Evolutionary conservation across 30 jellyfish, hydroid and myxozoan species (phyloP).

Genomic region (Hydra vulgaris): DNA sequence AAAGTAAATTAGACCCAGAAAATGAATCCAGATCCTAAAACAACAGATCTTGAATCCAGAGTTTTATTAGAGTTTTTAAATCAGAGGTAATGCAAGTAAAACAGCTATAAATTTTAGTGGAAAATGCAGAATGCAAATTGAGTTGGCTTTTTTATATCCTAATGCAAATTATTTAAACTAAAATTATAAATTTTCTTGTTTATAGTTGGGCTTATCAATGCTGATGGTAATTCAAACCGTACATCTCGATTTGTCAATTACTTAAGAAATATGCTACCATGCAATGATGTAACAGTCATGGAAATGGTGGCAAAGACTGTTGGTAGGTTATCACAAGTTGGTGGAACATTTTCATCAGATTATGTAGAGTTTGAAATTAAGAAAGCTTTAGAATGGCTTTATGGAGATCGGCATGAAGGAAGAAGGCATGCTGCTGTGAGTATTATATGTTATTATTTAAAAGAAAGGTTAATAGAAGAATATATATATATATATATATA

Average conservation of each 20-base stretch:
- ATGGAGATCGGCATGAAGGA: constrained; percentile 81
- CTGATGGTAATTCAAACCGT: constrained; percentile 84
- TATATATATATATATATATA: no score
- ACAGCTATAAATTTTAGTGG: no score
- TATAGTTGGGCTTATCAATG: constrained; percentile 71
- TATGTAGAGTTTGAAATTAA: constrained; percentile 90
- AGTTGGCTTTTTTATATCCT: no score
- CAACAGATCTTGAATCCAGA: no score
- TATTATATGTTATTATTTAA: background rate
- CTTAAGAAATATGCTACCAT: constrained; percentile 80
- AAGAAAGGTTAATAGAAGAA: background rate
- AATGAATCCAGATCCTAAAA: no score
- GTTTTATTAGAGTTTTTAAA: no score
- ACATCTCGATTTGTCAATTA: constrained; percentile 84
- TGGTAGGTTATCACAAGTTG: constrained; percentile 84
- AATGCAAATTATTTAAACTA: no score
- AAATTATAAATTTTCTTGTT: background rate
- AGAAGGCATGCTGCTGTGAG: constrained; percentile 91
- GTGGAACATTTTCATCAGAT: constrained; percentile 87
- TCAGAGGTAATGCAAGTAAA: no score
- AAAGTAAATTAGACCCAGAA: no score
- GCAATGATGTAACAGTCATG: constrained; percentile 81
- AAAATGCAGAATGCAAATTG: no score
- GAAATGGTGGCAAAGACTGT: constrained; percentile 85
- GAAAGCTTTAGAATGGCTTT: constrained; percentile 68